These are phyloP conservation scores for Urocynchramus pylzowi DNA, from an alignment of 2,113 vertebrate species.

Conservation along the genomic window DNA sequence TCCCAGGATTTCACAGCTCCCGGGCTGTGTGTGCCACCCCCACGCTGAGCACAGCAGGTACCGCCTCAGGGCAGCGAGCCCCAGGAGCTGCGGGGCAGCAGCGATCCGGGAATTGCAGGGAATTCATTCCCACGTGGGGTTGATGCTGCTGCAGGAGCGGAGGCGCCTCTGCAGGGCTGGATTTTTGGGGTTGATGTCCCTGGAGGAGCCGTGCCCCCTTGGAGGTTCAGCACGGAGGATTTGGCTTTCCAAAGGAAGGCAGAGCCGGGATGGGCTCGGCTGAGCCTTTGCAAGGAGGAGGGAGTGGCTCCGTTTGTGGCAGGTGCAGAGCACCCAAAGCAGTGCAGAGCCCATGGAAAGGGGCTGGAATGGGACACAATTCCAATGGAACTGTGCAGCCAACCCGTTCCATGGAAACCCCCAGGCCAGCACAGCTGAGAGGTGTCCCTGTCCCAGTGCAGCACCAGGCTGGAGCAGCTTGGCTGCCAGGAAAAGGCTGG, in stretches of 20 bases:
- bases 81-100: background rate
- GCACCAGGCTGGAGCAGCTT: background rate
- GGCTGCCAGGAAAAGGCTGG: background rate
- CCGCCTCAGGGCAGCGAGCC: background rate
- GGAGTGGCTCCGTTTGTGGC: background rate
- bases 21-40: background rate
- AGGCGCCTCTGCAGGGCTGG: background rate
- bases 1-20: conserved; percentile 52
- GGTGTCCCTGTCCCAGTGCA: background rate
- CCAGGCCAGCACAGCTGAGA: accelerated
- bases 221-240: accelerated
- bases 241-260: background rate
- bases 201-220: background rate
- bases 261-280: accelerated
- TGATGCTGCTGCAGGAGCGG: background rate
- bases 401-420: background rate
- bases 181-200: background rate
- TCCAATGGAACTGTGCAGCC: background rate
- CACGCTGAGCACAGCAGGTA: background rate
- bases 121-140: accelerated
- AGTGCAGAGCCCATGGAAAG: background rate
- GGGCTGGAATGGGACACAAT: background rate
- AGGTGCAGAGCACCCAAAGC: accelerated
- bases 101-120: accelerated
- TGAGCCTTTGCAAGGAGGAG: background rate